Evolutionary conservation across 2,113 vertebrate species (phyloP).

Genomic region (Planiliza haematocheilus): DNA sequence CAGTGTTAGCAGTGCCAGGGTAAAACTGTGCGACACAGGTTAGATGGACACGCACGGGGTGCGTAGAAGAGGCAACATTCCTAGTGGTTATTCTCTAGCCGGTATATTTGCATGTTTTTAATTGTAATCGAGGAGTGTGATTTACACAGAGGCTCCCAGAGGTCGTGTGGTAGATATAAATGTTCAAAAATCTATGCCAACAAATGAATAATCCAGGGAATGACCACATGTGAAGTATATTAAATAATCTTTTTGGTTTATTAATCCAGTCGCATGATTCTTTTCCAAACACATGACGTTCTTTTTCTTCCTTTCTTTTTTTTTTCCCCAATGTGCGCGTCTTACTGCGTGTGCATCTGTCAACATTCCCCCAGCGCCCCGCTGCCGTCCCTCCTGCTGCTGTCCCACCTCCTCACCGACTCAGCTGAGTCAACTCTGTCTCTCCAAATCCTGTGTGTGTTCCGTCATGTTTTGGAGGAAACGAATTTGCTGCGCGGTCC

Average conservation of each 20-base stretch:
- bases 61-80: no score
- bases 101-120: no score
- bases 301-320: no score
- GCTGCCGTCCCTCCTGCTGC: conserved; percentile 7
- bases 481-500: not conserved
- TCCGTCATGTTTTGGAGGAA: not conserved
- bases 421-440: conserved; percentile 2
- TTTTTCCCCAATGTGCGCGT: not conserved
- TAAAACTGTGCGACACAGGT: not conserved
- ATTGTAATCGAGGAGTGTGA: no score
- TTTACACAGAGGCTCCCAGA: no score
- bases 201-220: not conserved
- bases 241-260: no score
- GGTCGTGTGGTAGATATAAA: not conserved
- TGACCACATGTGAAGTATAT: no score
- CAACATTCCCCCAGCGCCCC: no score
- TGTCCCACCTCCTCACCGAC: conserved; percentile 15
- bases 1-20: conserved; percentile 14
- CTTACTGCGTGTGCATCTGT: not conserved
- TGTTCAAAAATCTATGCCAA: not conserved
- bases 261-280: no score
- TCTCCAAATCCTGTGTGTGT: not conserved
- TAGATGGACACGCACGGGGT: no score
- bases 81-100: no score
- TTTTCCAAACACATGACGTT: no score